Evolutionary conservation across 2,797 vertebrate genomes (phyloP), one percentile per base, ranked within the genome.

Genomic region (Helostoma temminkii): DNA sequence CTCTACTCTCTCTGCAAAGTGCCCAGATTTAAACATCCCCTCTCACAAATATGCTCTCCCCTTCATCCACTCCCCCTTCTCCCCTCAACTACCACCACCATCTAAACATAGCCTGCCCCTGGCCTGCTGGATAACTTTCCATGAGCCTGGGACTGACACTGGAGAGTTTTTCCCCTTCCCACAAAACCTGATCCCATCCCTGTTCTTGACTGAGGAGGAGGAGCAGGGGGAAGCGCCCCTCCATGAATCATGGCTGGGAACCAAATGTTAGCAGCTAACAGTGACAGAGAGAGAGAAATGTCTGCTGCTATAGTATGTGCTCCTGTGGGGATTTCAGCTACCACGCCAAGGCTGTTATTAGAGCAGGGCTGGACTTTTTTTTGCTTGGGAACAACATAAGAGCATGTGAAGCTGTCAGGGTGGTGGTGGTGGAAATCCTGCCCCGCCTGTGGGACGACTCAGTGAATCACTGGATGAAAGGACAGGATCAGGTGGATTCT

Each of bases 91-190:
- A 50, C 66, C 53, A 39, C 56, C 59, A 6, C 65, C 87, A 86
- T 93, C 94, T 95, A 94, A 91, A 76, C 66, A 80, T 93, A 93
- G 93, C 93, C 95, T 93, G 86, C 92, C 88, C 90, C 93, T 93
- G 93, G 94, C 93, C 93, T 89, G 80, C 72, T 84, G 90, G 87
- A 93, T 67, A 91, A 94, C 93, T 96, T 96, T 96, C 96, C 95
- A 95, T 93, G 77, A 84, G 79, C 84, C 92, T 91, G 87, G 91
- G 55, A 77, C 93, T 92, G 95, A 95, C 93, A 83, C 88, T 61
- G 88, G 94, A 93, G 91, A 91, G 88, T 93, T 67, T 80, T 62
- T 39, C 52, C 60, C 91, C 92, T 93, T 94, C 90, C 87, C 87
- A 89, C 88, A 91, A 80, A 86, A 75, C 83, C 60, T 15, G 32